A percentile compares a stretch with the other conserved stretches of the same genome.
Conservation (phyloP, 2,113 vertebrate species). For the Neotoma lepida region DNA sequence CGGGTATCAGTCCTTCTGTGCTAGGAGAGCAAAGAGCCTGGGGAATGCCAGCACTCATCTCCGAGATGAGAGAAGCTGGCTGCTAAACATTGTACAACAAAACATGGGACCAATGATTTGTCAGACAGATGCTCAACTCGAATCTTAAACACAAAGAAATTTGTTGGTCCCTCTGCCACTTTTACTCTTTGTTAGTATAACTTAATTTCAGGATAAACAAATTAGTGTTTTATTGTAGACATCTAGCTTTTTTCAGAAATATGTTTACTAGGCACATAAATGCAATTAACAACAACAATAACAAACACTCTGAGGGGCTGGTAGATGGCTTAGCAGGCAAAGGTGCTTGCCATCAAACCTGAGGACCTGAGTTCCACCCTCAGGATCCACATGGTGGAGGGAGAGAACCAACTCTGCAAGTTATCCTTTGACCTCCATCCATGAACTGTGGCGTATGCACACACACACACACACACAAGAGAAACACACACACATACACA, state of each 20-base stretch:
- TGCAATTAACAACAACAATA: neutral
- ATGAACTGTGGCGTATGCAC: neutral
- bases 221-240: neutral
- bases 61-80: neutral
- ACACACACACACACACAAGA: neutral
- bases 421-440: neutral
- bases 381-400: neutral
- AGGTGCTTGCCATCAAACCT: neutral
- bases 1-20: neutral
- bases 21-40: neutral
- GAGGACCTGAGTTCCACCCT: neutral
- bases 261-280: neutral
- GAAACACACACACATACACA: neutral
- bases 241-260: neutral
- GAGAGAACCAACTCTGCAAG: neutral
- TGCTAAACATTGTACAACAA: neutral
- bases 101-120: neutral
- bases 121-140: neutral
- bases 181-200: neutral
- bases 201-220: neutral
- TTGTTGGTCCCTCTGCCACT: neutral
- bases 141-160: neutral
- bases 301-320: neutral
- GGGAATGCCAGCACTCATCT: neutral
- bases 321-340: neutral